Evolutionary conservation across 2,113 vertebrate genomes (phyloP).

Genomic region (Ailurus styani): DNA sequence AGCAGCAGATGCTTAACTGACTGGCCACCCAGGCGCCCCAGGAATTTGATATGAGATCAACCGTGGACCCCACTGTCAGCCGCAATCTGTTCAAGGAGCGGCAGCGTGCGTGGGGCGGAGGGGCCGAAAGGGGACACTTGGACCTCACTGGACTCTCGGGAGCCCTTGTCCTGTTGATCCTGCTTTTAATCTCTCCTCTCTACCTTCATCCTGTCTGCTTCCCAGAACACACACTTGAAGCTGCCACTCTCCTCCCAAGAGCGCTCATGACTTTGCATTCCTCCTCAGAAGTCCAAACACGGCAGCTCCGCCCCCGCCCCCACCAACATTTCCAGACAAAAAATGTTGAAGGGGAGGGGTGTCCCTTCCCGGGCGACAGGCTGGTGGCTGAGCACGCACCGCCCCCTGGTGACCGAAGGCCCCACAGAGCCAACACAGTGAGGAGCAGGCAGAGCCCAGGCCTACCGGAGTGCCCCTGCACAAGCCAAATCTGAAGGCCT

Average conservation of each 20-base stretch:
- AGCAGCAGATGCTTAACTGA: background rate
- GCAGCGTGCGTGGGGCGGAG: no score
- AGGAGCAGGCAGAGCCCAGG: accelerated
- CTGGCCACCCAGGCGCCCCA: background rate
- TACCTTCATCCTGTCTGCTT: conserved; percentile 41
- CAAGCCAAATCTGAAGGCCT: background rate
- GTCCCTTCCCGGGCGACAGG: background rate
- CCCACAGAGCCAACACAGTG: accelerated
- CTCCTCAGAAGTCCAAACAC: conserved; percentile 32
- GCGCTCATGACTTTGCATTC: background rate
- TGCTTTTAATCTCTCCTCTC: background rate
- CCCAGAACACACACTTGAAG: conserved; percentile 25
- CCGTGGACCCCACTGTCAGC: accelerated
- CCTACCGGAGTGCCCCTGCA: accelerated
- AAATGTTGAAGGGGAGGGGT: accelerated
- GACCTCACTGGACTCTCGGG: background rate
- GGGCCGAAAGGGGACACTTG: background rate
- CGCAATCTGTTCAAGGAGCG: background rate
- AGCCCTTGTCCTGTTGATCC: background rate
- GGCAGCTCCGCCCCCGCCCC: background rate
- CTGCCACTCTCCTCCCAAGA: background rate
- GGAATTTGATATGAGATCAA: background rate
- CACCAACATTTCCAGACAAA: background rate
- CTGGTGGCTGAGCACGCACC: conserved; percentile 6
- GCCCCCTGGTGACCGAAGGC: conserved; percentile 30